phyloP scores from a whole-genome alignment of 1,140 invertebrate species.

The Bombus sylvicola region DNA sequence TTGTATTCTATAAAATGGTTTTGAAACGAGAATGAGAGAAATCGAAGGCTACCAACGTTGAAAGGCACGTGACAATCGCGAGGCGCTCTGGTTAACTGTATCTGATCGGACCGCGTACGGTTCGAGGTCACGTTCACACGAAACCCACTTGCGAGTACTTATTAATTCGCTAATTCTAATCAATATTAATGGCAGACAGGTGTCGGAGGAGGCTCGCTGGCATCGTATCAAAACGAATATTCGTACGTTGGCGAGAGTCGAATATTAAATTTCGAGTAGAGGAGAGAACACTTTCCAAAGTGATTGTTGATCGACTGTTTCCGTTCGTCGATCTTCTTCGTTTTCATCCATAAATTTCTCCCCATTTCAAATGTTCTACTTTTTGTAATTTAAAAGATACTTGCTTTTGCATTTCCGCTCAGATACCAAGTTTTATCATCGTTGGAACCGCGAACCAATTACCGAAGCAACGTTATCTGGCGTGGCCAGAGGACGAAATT shows the following conservation, averaged over 20 bases:
- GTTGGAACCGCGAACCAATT: conserved; percentile 1
- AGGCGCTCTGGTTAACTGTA: conserved; percentile 34
- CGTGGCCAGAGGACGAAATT: background rate
- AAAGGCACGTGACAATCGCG: background rate
- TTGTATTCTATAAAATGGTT: no score
- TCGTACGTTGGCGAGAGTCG: background rate
- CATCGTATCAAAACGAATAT: background rate
- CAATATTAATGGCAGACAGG: conserved; percentile 75
- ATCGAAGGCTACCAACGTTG: background rate
- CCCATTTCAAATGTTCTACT: no score
- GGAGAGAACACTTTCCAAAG: no score
- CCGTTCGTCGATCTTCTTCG: no score
- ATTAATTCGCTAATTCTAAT: conserved; percentile 79
- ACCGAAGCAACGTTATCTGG: conserved; percentile 12
- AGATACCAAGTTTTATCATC: background rate
- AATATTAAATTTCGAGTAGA: background rate
- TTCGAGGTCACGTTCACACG: conserved; percentile 79
- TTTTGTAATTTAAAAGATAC: background rate
- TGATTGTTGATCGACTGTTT: background rate
- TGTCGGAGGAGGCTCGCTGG: background rate
- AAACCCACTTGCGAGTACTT: conserved; percentile 63
- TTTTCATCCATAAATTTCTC: no score
- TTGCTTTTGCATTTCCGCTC: background rate
- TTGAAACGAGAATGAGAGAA: background rate
- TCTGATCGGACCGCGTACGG: conserved; percentile 16